Conservation (phyloP, 2,888 invertebrate genomes). For the Synanthedon tipuliformis region DNA sequence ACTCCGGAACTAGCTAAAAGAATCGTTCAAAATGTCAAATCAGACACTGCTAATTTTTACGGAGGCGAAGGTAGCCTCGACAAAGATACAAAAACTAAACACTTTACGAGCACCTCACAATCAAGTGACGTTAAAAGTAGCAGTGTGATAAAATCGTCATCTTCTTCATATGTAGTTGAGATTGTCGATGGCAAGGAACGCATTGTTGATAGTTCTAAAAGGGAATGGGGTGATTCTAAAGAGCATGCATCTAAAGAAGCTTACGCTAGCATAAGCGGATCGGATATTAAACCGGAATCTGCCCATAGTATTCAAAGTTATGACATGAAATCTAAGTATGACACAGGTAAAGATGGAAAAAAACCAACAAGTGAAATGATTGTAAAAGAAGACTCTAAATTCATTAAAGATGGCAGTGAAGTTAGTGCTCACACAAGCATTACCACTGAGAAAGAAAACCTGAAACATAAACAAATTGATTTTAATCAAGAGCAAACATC, state of each 20-base stretch:
- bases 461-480: conserved; percentile 41
- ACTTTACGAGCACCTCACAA: conserved; percentile 49
- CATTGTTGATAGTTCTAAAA: conserved; percentile 69
- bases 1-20: conserved; percentile 35
- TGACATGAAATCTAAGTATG: conserved; percentile 67
- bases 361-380: conserved; percentile 49
- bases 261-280: conserved; percentile 66
- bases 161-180: conserved; percentile 75
- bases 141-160: conserved; percentile 70
- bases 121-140: conserved; percentile 66
- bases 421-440: conserved; percentile 45
- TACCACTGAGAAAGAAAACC: conserved; percentile 49
- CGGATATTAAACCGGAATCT: conserved; percentile 68
- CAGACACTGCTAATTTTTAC: conserved; percentile 47
- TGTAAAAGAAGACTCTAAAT: conserved; percentile 48
- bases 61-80: conserved; percentile 48
- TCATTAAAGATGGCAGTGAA: conserved; percentile 54
- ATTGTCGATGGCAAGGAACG: conserved; percentile 75
- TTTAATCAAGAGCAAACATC: conserved; percentile 34
- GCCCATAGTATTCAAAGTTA: conserved; percentile 64
- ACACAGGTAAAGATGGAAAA: conserved; percentile 65
- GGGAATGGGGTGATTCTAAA: conserved; percentile 68
- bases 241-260: conserved; percentile 62
- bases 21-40: conserved; percentile 34
- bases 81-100: conserved; percentile 37